Percentiles rank a stretch among this genome's conserved stretches.
Evolutionary conservation across 2,113 vertebrate genomes (phyloP).

Genomic region (Cavia porcellus): DNA sequence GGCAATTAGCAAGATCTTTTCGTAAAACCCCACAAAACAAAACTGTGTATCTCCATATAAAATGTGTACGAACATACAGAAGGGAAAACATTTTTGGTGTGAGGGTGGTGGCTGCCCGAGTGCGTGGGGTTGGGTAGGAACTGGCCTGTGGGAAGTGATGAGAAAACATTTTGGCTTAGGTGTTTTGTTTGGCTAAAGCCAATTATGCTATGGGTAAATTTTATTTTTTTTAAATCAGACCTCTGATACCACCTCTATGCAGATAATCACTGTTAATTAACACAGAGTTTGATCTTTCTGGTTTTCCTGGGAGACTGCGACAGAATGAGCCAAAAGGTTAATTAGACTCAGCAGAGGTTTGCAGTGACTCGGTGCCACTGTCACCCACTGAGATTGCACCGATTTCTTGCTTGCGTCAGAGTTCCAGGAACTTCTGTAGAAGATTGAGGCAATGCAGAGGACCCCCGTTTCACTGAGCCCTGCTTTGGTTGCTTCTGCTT

Average conservation of each 20-base stretch:
- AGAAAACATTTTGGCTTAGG: not conserved
- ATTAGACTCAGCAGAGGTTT: not conserved
- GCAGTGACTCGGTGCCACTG: not conserved
- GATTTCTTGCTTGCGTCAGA: not conserved
- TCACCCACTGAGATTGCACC: not conserved
- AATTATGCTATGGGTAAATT: not conserved
- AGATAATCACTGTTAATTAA: not conserved
- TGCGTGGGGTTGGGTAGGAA: not conserved
- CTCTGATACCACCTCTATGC: not conserved
- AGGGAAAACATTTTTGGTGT: not conserved
- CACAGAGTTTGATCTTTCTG: not conserved
- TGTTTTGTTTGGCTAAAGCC: conserved; percentile 29
- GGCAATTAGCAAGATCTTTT: not conserved
- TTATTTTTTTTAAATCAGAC: not conserved
- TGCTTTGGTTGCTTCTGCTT: not conserved
- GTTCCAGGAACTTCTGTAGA: not conserved
- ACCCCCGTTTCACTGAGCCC: not conserved
- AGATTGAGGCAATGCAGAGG: not conserved
- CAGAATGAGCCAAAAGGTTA: not conserved
- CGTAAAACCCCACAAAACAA: not conserved
- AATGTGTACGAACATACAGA: not conserved
- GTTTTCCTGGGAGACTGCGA: not conserved
- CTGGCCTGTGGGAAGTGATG: not conserved
- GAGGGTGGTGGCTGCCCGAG: not conserved
- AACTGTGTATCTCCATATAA: not conserved